Base-by-base conservation (phyloP, 2,113 vertebrate species). In the Pteropus alecto region DNA sequence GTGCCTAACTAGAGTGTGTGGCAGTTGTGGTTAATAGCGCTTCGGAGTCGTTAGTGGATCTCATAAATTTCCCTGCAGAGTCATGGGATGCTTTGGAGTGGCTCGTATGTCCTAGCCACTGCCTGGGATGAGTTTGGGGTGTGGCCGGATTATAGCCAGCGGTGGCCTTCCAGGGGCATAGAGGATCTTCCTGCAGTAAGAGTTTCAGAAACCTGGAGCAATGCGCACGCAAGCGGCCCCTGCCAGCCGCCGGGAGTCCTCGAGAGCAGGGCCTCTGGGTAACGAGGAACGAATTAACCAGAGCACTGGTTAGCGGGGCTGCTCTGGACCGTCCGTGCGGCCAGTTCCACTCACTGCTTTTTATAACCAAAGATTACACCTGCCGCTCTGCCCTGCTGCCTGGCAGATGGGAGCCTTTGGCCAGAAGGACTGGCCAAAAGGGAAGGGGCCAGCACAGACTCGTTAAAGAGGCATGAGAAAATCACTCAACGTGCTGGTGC, bases 401-500 rank as follows among this genome's bases (percentile, higher is more conserved):
- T 3, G 60, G 48, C 84, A 33, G 68, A 43, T 33, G 7, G 5
- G 24, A 60, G 48, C 43, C 28, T 82, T 60, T 11, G 67, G 38
- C 77, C 22, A 28, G 77, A 67, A 33, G 3, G 24, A 9, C 33
- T 2, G 4, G 60, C 54, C 33, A 10, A 13, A 46, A 63, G 48
- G 9, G 54, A 24, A 1, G 6, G 82, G 63, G 11, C 15, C 22
- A 1, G 8, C 15, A 26, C 13, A 43, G 77, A 58, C 24, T 76
- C 19, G 0, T 15, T 51, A 1, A 43, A 30, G 26, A 61, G 84
- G 35, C 2, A 1, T 26, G 22, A 76, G 85, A 19, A 54, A 13
- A 54, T n/a, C 26, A 6, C 61, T 22, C 9, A 24, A 7, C 51
- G 28, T 1, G 0, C 26, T 15, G 1, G 33, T 2, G 8, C 21